phyloP scores from a whole-genome alignment of 2,888 invertebrate species.

The Alsophila aescularia region DNA sequence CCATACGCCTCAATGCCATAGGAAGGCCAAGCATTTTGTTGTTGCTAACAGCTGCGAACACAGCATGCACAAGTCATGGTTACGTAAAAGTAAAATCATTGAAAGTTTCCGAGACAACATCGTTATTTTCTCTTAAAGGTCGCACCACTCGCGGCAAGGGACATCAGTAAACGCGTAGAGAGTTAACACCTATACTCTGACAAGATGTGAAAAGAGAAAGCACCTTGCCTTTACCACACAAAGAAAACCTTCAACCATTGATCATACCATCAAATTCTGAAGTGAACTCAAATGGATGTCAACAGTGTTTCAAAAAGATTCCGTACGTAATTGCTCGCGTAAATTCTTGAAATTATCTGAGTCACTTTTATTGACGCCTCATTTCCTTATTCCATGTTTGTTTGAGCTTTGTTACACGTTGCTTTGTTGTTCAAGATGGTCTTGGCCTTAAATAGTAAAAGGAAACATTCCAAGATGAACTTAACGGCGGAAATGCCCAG shows the following conservation, averaged over 20 bases:
- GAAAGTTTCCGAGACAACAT: constrained; percentile 5
- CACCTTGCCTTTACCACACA: constrained; percentile 19
- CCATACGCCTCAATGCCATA: constrained; percentile 9
- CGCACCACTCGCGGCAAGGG: constrained; percentile 13
- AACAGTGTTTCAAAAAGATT: constrained; percentile 1
- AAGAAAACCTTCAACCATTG: constrained; percentile 24
- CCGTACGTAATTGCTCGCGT: constrained; percentile 1
- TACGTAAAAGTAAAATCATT: constrained; percentile 20
- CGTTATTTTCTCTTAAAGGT: constrained; percentile 21
- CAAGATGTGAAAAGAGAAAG: constrained; percentile 34
- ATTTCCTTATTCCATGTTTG: constrained; percentile 21
- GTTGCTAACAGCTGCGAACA: neutral
- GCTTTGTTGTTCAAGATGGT: constrained; percentile 20
- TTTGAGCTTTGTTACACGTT: constrained; percentile 16
- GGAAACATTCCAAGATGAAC: constrained; percentile 11
- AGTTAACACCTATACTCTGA: constrained; percentile 23
- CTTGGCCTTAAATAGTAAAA: constrained; percentile 5
- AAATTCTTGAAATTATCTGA: constrained; percentile 12
- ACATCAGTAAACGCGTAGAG: constrained; percentile 6
- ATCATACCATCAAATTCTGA: constrained; percentile 13
- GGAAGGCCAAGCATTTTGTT: neutral
- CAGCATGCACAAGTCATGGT: neutral
- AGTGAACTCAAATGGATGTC: constrained; percentile 20
- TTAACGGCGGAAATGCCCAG: constrained; percentile 11
- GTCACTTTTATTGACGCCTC: constrained; percentile 8